Evolutionary conservation across 2,797 vertebrate genomes (phyloP), one percentile per base, ranked within the genome.

Genomic region (Myotis planiceps): DNA sequence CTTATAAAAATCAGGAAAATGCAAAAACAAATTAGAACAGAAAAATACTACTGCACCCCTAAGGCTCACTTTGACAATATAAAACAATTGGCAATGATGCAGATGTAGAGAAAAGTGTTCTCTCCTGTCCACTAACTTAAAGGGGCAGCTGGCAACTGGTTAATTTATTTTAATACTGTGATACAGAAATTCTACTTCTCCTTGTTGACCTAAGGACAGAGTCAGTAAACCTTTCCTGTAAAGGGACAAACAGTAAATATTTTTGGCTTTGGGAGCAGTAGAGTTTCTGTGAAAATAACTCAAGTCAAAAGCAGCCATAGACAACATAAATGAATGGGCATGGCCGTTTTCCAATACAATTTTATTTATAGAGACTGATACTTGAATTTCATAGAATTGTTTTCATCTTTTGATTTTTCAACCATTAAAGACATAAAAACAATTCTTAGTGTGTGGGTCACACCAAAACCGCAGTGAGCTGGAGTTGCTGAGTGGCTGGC

Each of bases 171-270:
- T 58, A 84, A 65, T 42, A 19, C 34, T 66, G 2, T 49, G 15
- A 90, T 80, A 86, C 1, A 94, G 39, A 88, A 93, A 89, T 71
- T 74, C 21, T 72, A n/a, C 32, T 72, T 83, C 39, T 89, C 79
- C n/a, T 39, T 60, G 45, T 13, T 51, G 76, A 18, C 34, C 9
- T 53, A 60, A 92, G 23, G 37, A 13, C 25, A 92, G 39, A 68
- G 1, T 34, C 37, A 79, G 49, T n/a, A 42, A 82, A 76, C 21
- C 39, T 89, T 78, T 81, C 86, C 68, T 78, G 2, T 60, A 86
- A 94, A 76, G 32, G n/a, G 14, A 69, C 19, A 60, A 71, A 58
- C 0, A n/a, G 21, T 37, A 85, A 80, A 45, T 29, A 60, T 32
- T 39, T 75, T 4, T 76, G 45, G 23, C 19, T 79, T 74, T 66